Evolutionary conservation across 2,113 vertebrate species (phyloP), one percentile per base, ranked within the genome.

Genomic region (Tringa solitaria): DNA sequence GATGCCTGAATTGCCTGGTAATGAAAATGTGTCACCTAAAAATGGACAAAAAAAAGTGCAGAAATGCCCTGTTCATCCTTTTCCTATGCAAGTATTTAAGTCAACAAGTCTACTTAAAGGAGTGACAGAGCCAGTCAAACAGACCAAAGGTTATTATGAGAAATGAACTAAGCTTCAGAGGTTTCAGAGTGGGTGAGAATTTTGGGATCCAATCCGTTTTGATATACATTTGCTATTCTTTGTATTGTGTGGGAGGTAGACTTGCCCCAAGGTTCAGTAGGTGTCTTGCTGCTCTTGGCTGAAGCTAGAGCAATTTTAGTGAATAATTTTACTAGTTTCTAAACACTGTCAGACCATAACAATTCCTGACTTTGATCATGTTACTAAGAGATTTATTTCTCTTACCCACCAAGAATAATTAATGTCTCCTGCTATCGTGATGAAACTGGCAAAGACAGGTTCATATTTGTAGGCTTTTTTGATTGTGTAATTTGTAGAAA

Each of bases 271-370:
- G 70, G 32, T 84, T 88, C 88, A 84, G 12, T 69, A 60, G 67
- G 57, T 87, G 48, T 54, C 92, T 90, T 79, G 64, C 39, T 92
- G n/a, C 70, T 95, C 61, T 92, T 65, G 76, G 91, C 91, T 95
- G 90, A 64, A 87, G 68, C 43, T 94, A 90, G 90, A 90, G 79
- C 10, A 91, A 92, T 96, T 95, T 70, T 84, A 93, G 61, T 89
- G 90, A 91, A 81, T 84, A 82, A 83, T 73, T 96, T 83, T 92
- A 93, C 67, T 92, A 30, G 82, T 86, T 95, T 87, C 91, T 76
- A 90, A 90, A 95, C 8, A 33, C 72, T 76, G 76, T 90, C 84
- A 79, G 94, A 83, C 50, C 50, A 78, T 39, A 93, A 46, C 4
- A 4, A 60, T 82, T 93, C 39, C 57, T 63, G 69, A 43, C 64